A percentile compares a stretch with the other conserved stretches of the same genome.
Evolutionary conservation across 2,888 invertebrate species (phyloP).

Genomic region (Caenorhabditis sulstoni): DNA sequence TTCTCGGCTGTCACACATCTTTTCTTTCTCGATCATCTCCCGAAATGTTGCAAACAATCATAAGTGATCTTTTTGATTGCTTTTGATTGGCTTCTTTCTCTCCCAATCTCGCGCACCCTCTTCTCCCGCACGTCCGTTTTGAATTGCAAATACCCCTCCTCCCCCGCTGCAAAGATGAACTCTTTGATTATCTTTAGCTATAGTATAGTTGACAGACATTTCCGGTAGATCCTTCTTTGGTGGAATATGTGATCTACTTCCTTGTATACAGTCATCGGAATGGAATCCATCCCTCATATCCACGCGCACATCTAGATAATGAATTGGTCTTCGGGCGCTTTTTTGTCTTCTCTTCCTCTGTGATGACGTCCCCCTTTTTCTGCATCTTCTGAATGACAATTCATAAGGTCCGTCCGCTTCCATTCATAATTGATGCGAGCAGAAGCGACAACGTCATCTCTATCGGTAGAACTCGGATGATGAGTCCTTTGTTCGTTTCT

Average conservation of each 20-base stretch:
- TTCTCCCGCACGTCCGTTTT: slow-evolving; percentile 45
- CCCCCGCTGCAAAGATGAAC: slow-evolving; percentile 33
- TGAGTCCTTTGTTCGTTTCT: slow-evolving; percentile 5
- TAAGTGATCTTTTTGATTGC: slow-evolving; percentile 49
- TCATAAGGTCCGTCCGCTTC: not conserved
- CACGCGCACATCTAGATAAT: slow-evolving; percentile 42
- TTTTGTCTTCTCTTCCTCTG: slow-evolving; percentile 34
- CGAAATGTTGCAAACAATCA: slow-evolving; percentile 49
- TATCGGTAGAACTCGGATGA: slow-evolving; percentile 8
- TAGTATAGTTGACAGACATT: slow-evolving; percentile 30
- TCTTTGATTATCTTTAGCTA: slow-evolving; percentile 34
- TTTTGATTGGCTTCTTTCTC: slow-evolving; percentile 25
- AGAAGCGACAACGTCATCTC: slow-evolving; percentile 24
- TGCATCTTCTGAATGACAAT: slow-evolving; percentile 13
- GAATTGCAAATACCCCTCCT: slow-evolving; percentile 41
- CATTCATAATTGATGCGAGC: slow-evolving; percentile 23
- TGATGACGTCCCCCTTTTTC: slow-evolving; percentile 31
- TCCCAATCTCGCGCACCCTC: slow-evolving; percentile 47
- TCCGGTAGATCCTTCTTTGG: not conserved
- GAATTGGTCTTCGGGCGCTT: slow-evolving; percentile 55
- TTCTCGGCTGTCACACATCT: slow-evolving; percentile 31
- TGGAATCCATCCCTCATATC: slow-evolving; percentile 31
- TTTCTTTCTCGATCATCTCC: not conserved
- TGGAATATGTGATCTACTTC: slow-evolving; percentile 15
- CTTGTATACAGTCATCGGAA: slow-evolving; percentile 47